Evolutionary conservation across 1,140 invertebrate genomes (phyloP).

Genomic region (Drosophila watanabei): DNA sequence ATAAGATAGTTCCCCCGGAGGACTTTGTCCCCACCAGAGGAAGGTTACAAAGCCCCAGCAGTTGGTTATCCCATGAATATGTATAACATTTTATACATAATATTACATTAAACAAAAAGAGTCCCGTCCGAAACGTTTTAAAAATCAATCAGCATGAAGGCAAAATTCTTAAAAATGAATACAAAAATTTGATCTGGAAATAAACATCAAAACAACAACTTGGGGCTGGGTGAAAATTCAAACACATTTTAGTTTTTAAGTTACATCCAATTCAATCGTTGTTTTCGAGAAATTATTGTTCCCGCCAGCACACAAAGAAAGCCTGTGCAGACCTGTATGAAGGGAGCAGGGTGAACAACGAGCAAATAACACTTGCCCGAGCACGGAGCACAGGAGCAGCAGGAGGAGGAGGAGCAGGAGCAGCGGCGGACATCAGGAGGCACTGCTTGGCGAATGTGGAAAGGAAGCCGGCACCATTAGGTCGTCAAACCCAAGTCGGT

Average conservation of each 20-base stretch:
- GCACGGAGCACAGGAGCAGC: constrained; percentile 27
- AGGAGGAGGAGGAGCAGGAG: constrained; percentile 19
- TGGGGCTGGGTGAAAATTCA: constrained; percentile 31
- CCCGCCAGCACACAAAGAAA: constrained; percentile 47
- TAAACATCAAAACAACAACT: constrained; percentile 35
- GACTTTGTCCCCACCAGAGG: constrained; percentile 1
- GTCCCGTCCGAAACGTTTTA: not conserved
- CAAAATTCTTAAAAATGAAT: constrained; percentile 1
- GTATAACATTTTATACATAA: not conserved
- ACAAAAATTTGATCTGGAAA: not conserved
- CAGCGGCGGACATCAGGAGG: constrained; percentile 11
- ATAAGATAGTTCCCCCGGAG: constrained; percentile 25
- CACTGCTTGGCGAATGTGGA: constrained; percentile 50
- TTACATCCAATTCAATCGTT: constrained; percentile 58
- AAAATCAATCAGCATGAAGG: constrained; percentile 23
- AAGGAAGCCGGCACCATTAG: constrained; percentile 46
- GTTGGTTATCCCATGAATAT: not conserved
- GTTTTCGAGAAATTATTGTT: constrained; percentile 79
- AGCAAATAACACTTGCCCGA: constrained; percentile 43
- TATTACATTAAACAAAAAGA: not conserved
- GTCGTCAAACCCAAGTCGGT: constrained; percentile 55
- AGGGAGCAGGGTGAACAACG: constrained; percentile 48
- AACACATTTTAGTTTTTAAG: constrained; percentile 46
- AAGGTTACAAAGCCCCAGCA: not conserved
- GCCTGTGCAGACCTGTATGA: constrained; percentile 45